Evolutionary conservation across 2,797 vertebrate species (phyloP), one percentile per base, ranked within the genome.

Genomic region (Peromyscus nudipes): DNA sequence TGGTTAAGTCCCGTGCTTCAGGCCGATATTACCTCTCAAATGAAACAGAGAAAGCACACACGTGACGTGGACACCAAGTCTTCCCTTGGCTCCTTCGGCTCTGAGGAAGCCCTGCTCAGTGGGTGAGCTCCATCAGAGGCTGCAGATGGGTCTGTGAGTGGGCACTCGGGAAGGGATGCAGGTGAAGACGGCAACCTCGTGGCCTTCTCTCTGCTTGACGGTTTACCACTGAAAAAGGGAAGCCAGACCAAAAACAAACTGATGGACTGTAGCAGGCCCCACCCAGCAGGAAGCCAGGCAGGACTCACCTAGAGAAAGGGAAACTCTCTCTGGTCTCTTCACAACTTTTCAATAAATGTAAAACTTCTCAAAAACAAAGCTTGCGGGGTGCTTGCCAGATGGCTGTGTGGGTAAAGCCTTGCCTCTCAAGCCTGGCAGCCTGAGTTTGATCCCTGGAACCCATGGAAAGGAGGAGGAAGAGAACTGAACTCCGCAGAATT

Each of bases 301-400:
- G 69, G 21, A 65, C 62, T 55, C 49, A 2, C 52, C 17, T 34
- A 0, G 14, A 75, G 37, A 86, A 37, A 87, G 12, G n/a, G 37
- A 43, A 37, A 85, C 40, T 75, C 52, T 31, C 25, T 10, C 19
- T 8, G 1, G 14, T 69, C 29, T 76, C 57, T 37, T 76, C 34
- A 62, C 52, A 64, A 14, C 71, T 76, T 82, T 69, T 57, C 62
- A 37, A 1, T n/a, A 60, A n/a, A 43, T 76, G 1, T 6, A 91
- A 67, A 87, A 43, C 64, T 96, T 67, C 16, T 80, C 49, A 40
- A n/a, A 97, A 80, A 62, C 14, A 75, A 86, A 81, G 62, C 46
- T 43, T n/a, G 6, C 4, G 4, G 83, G 40, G 21, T 49, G 43
- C 43, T n/a, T 13, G 9, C 29, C 62, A 23, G 34, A 11, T 23